Evolutionary conservation across 2,113 vertebrate genomes (phyloP).

Genomic region (Chionis minor): DNA sequence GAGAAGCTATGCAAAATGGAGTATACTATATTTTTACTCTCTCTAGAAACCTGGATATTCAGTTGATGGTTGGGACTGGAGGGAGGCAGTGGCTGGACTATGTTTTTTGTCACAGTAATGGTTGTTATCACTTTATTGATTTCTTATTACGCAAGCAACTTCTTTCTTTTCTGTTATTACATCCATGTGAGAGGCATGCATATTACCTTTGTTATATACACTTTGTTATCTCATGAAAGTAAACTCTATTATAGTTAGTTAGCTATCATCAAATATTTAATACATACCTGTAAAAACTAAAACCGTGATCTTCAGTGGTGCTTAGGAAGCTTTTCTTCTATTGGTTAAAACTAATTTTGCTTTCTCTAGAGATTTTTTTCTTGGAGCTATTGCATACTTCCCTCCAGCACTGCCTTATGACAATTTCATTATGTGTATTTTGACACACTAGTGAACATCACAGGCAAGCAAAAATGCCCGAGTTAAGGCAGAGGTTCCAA

Average conservation of each 20-base stretch:
- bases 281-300: neutral
- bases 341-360: neutral
- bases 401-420: neutral
- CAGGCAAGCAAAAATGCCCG: neutral
- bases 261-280: neutral
- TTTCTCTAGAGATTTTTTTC: neutral
- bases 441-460: neutral
- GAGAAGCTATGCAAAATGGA: neutral
- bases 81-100: neutral
- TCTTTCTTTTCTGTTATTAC: neutral
- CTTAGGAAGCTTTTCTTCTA: neutral
- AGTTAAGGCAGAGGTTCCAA: neutral
- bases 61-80: neutral
- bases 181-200: neutral
- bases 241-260: neutral
- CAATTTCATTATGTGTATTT: neutral
- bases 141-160: neutral
- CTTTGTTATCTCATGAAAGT: neutral
- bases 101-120: neutral
- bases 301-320: neutral
- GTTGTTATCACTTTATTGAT: neutral
- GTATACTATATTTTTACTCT: neutral
- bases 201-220: neutral
- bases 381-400: neutral
- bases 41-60: neutral